A percentile compares a stretch with the other conserved stretches of the same genome.
phyloP scores from a whole-genome alignment of 2,797 vertebrate genomes.

The Hylomyscus alleni region DNA sequence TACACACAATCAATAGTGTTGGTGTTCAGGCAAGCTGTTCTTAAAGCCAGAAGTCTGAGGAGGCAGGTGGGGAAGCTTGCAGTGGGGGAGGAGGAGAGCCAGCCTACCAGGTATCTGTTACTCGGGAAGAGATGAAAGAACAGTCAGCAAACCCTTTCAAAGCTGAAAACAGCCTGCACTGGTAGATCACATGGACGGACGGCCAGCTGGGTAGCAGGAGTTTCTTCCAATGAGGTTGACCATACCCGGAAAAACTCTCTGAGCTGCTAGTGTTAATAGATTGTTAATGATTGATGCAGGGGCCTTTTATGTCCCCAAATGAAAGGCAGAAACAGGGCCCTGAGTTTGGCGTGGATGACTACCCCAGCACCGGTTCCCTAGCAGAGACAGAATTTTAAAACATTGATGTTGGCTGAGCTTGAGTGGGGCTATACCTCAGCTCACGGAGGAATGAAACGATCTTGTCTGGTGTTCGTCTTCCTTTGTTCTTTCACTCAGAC shows the following conservation, averaged over 20 bases:
- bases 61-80: slow-evolving; percentile 81
- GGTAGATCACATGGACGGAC: background rate
- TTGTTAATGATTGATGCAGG: slow-evolving; percentile 91
- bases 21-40: slow-evolving; percentile 81
- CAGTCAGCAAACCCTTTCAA: slow-evolving; percentile 84
- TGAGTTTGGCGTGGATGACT: slow-evolving; percentile 82
- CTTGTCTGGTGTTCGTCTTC: slow-evolving; percentile 70
- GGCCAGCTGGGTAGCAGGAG: slow-evolving; percentile 90
- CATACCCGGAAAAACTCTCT: slow-evolving; percentile 90
- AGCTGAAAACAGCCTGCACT: slow-evolving; percentile 63
- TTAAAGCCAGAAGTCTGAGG: background rate
- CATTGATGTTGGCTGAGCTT: slow-evolving; percentile 84
- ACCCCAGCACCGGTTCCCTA: slow-evolving; percentile 57
- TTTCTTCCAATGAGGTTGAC: slow-evolving; percentile 88
- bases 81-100: slow-evolving; percentile 81
- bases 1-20: slow-evolving; percentile 86
- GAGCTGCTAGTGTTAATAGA: slow-evolving; percentile 91
- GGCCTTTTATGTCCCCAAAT: slow-evolving; percentile 89
- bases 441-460: slow-evolving; percentile 67
- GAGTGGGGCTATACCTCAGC: slow-evolving; percentile 69
- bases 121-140: slow-evolving; percentile 92
- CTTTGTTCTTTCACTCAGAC: slow-evolving; percentile 72
- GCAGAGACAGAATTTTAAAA: slow-evolving; percentile 86
- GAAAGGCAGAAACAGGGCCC: slow-evolving; percentile 87
- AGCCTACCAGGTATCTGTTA: slow-evolving; percentile 87